phyloP scores from a whole-genome alignment of 2,888 invertebrate species.

The Ochropleura leucogaster region DNA sequence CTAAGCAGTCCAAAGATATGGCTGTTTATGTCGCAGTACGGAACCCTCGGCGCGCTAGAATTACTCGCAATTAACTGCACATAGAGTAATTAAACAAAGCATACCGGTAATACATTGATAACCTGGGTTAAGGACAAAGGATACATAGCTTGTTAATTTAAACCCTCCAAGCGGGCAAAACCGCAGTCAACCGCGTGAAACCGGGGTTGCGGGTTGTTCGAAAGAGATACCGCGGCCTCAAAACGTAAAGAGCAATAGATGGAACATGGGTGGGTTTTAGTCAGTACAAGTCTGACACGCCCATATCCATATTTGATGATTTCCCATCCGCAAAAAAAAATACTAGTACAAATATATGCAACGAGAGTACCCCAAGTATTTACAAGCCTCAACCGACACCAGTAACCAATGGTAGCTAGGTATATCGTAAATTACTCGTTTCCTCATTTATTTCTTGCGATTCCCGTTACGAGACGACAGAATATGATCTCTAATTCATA shows the following conservation, averaged over 20 bases:
- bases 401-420: conserved; percentile 26
- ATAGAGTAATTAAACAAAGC: neutral
- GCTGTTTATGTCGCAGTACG: too few species aligned
- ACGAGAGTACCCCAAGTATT: neutral
- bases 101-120: neutral
- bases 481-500: conserved; percentile 32
- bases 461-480: conserved; percentile 51
- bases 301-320: too few species aligned
- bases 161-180: neutral
- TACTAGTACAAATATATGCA: neutral
- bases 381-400: conserved; percentile 29
- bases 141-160: neutral
- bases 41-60: too few species aligned
- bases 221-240: too few species aligned
- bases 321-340: too few species aligned
- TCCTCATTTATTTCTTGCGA: conserved; percentile 63
- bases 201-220: too few species aligned
- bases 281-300: too few species aligned
- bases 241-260: too few species aligned
- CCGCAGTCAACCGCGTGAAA: neutral
- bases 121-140: neutral
- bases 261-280: too few species aligned
- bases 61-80: neutral
- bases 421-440: conserved; percentile 49
- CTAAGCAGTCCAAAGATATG: too few species aligned